Conservation (phyloP, 2,113 vertebrate species). For the Herpailurus yagouaroundi region DNA sequence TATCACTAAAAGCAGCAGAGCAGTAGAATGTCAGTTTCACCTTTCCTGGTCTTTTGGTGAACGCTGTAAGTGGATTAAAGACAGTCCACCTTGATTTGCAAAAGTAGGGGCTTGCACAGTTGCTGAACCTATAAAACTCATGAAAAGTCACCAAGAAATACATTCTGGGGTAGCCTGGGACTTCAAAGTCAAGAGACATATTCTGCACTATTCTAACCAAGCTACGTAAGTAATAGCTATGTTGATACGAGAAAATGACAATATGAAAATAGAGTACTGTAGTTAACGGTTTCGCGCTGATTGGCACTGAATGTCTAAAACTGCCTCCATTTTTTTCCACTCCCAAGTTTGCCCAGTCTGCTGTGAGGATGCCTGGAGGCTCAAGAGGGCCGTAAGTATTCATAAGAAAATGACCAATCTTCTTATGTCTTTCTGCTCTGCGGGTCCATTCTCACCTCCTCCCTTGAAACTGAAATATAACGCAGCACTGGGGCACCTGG, state of each 20-base stretch:
- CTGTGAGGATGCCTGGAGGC: background rate
- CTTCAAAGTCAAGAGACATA: background rate
- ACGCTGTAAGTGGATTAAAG: background rate
- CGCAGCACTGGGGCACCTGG: too few species aligned
- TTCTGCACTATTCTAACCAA: background rate
- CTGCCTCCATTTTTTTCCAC: background rate
- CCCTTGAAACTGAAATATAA: background rate
- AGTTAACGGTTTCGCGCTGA: background rate
- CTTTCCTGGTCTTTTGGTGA: background rate
- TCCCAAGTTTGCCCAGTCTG: background rate
- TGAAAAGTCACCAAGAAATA: slow-evolving; percentile 13
- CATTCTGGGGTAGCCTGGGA: background rate
- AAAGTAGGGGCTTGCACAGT: background rate
- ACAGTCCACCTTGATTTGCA: background rate
- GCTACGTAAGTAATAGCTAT: background rate
- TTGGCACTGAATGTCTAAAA: background rate
- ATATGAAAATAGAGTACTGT: background rate
- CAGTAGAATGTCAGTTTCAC: background rate
- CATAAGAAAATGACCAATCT: background rate
- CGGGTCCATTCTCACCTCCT: background rate
- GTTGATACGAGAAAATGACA: background rate
- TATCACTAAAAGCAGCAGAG: background rate
- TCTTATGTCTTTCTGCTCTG: background rate
- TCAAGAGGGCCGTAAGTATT: background rate
- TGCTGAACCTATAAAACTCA: background rate